These are phyloP conservation scores for Adoxophyes honmai DNA, from an alignment of 1,140 invertebrate species.

Conservation along the genomic window DNA sequence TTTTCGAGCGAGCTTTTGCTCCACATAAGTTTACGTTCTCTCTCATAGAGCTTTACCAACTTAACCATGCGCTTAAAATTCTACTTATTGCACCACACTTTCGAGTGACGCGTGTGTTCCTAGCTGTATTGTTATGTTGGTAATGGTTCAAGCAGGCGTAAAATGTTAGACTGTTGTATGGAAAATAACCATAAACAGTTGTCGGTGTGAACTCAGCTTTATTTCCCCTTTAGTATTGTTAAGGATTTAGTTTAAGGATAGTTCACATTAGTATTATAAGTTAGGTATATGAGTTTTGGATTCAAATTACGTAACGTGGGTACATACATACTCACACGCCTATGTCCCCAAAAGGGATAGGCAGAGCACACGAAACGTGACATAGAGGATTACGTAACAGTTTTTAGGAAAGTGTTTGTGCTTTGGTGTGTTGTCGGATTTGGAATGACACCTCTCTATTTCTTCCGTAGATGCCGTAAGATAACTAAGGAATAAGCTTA, in stretches of 20 bases:
- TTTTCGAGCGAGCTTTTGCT: constrained; percentile 12
- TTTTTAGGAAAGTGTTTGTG: too few species aligned
- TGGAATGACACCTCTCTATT: too few species aligned
- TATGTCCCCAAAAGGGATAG: too few species aligned
- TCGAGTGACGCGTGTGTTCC: not conserved
- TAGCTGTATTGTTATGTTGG: not conserved
- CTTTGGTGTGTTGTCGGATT: too few species aligned
- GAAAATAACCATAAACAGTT: constrained; percentile 8
- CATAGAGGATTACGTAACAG: too few species aligned
- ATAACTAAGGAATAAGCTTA: too few species aligned
- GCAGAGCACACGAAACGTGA: too few species aligned
- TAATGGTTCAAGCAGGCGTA: not conserved
- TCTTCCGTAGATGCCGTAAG: too few species aligned
- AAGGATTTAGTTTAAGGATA: constrained; percentile 7
- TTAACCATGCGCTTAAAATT: not conserved
- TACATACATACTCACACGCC: too few species aligned
- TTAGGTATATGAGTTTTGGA: not conserved
- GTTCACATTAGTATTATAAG: not conserved
- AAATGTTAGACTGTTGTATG: constrained; percentile 11
- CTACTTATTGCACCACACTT: not conserved
- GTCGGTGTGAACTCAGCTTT: constrained; percentile 4
- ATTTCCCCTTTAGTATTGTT: constrained; percentile 2
- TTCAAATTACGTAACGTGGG: too few species aligned
- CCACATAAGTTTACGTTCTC: constrained; percentile 14
- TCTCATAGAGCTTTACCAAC: constrained; percentile 10